Evolutionary conservation across 2,113 vertebrate species (phyloP).

Genomic region (Zingel zingel): DNA sequence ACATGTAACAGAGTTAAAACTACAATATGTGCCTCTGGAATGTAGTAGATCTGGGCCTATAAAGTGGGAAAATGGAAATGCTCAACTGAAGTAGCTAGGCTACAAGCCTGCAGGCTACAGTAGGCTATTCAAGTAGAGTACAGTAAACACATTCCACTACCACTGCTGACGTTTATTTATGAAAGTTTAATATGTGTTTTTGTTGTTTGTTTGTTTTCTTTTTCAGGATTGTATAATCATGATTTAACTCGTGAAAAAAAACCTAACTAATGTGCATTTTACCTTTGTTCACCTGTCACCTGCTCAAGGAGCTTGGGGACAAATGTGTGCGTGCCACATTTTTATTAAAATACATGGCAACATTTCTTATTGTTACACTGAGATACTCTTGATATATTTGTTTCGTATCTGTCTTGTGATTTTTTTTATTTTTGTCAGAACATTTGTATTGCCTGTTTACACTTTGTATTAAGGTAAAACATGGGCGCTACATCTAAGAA

Average conservation of each 20-base stretch:
- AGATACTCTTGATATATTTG: neutral
- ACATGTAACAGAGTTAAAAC: too few relatives aligned
- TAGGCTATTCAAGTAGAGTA: neutral
- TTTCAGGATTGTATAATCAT: neutral
- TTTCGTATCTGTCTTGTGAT: neutral
- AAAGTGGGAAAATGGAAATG: neutral
- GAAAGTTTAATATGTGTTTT: neutral
- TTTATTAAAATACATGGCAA: neutral
- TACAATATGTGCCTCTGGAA: neutral
- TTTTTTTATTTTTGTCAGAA: neutral
- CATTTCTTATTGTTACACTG: neutral
- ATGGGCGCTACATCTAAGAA: conserved; percentile 44
- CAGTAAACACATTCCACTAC: neutral
- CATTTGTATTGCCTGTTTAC: neutral
- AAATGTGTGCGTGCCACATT: neutral
- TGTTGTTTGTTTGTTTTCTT: neutral
- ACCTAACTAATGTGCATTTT: too few relatives aligned
- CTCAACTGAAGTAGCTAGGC: neutral
- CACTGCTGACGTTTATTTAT: neutral
- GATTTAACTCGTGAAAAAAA: neutral
- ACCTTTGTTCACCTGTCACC: neutral
- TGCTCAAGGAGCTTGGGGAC: neutral
- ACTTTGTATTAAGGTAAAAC: conserved; percentile 60
- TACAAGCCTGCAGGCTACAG: neutral
- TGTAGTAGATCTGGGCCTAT: neutral